Evolutionary conservation across 2,888 invertebrate species (phyloP).

Genomic region (Dione vanillae): DNA sequence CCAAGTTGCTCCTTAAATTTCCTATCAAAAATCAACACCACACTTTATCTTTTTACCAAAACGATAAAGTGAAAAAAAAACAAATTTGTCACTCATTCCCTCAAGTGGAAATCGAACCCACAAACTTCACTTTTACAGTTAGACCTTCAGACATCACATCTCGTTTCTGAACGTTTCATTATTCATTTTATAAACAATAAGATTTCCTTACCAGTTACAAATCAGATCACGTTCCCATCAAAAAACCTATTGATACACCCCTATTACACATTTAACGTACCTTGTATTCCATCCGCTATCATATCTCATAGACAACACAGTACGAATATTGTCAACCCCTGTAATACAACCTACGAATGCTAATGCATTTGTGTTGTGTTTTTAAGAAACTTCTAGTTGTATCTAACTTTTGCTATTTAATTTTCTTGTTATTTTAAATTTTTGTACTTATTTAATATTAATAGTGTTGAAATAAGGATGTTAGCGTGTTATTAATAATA

Average conservation of each 20-base stretch:
- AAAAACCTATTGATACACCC: constrained; percentile 16
- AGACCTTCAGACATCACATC: too few relatives aligned
- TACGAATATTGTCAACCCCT: constrained; percentile 38
- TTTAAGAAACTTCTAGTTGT: constrained; percentile 59
- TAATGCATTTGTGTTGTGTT: constrained; percentile 61
- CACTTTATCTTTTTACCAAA: too few relatives aligned
- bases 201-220: background rate
- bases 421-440: background rate
- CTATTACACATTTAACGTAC: constrained; percentile 20
- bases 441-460: background rate
- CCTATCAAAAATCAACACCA: too few relatives aligned
- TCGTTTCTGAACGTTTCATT: background rate
- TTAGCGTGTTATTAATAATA: background rate
- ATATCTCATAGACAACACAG: constrained; percentile 16
- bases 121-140: too few relatives aligned
- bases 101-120: too few relatives aligned
- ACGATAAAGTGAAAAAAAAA: too few relatives aligned
- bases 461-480: background rate
- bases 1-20: too few relatives aligned
- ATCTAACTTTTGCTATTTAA: constrained; percentile 21
- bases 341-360: constrained; percentile 58
- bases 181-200: background rate
- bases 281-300: constrained; percentile 21
- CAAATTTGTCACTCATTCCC: too few relatives aligned
- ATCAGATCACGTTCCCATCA: background rate